phyloP scores from a whole-genome alignment of 2,888 invertebrate species.

The Xestobium rufovillosum region DNA sequence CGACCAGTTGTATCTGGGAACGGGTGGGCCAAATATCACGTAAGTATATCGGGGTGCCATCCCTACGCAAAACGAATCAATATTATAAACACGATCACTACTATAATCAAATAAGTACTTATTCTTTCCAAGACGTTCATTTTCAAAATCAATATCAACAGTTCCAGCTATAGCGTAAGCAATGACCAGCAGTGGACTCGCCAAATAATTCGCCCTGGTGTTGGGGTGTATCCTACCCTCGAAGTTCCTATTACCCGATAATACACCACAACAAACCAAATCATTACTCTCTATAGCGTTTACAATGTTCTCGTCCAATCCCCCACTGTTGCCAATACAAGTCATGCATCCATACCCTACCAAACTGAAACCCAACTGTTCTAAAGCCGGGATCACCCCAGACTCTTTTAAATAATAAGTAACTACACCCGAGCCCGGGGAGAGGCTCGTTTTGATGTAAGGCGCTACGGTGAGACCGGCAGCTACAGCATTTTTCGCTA shows the following conservation, averaged over 20 bases:
- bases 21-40: constrained; percentile 94
- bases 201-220: constrained; percentile 94
- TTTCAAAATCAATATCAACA: constrained; percentile 91
- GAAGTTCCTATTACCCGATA: constrained; percentile 97
- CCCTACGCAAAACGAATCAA: constrained; percentile 44
- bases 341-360: constrained; percentile 99
- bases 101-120: constrained; percentile 4
- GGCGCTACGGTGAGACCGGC: constrained; percentile 82
- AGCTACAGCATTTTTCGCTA: constrained; percentile 92
- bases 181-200: constrained; percentile 93
- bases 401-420: constrained; percentile 60
- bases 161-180: constrained; percentile 96
- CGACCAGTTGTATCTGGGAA: constrained; percentile 81
- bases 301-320: constrained; percentile 83
- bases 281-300: constrained; percentile 90
- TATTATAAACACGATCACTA: too few species aligned
- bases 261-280: constrained; percentile 89
- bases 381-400: constrained; percentile 82
- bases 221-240: constrained; percentile 97
- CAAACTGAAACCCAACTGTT: constrained; percentile 75
- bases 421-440: constrained; percentile 55
- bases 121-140: constrained; percentile 66
- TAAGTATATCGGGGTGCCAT: constrained; percentile 74
- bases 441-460: constrained; percentile 94
- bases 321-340: constrained; percentile 97